Percentiles rank a stretch among this genome's conserved stretches.
These are phyloP conservation scores for Ploceus nigricollis DNA, from an alignment of 2,113 vertebrate species.

Conservation along the genomic window DNA sequence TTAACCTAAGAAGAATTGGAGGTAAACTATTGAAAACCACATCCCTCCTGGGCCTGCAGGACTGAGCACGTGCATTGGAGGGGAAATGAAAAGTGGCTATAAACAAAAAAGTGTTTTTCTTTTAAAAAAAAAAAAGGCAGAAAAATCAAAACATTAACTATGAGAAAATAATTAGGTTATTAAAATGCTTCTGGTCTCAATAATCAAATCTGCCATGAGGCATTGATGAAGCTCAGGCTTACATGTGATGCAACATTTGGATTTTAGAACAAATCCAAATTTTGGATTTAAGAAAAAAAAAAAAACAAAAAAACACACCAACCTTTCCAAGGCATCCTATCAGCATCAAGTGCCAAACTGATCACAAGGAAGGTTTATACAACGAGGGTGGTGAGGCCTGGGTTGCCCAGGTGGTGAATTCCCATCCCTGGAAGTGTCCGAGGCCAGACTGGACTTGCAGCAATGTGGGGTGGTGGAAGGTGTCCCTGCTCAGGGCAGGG, in stretches of 20 bases:
- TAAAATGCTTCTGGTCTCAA: neutral
- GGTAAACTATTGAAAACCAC: neutral
- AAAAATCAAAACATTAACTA: neutral
- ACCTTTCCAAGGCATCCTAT: neutral
- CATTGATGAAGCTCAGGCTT: neutral
- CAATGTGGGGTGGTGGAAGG: neutral
- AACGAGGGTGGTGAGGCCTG: neutral
- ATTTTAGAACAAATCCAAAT: neutral
- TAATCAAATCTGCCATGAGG: neutral
- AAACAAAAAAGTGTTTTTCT: neutral
- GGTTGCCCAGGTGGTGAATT: neutral
- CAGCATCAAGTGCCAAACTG: neutral
- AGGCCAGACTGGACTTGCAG: neutral
- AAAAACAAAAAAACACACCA: no score
- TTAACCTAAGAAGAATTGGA: slow-evolving; percentile 30
- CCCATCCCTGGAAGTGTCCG: neutral
- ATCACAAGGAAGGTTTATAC: neutral
- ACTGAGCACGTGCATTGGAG: neutral
- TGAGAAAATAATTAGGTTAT: neutral
- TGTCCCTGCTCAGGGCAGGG: no score
- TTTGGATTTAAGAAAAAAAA: neutral
- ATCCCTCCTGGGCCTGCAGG: neutral
- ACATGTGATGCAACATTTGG: rapidly evolving
- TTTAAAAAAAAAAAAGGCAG: neutral
- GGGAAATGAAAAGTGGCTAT: neutral